Conservation (phyloP, 1,140 invertebrate species). For the Phymorhynchus buccinoides region DNA sequence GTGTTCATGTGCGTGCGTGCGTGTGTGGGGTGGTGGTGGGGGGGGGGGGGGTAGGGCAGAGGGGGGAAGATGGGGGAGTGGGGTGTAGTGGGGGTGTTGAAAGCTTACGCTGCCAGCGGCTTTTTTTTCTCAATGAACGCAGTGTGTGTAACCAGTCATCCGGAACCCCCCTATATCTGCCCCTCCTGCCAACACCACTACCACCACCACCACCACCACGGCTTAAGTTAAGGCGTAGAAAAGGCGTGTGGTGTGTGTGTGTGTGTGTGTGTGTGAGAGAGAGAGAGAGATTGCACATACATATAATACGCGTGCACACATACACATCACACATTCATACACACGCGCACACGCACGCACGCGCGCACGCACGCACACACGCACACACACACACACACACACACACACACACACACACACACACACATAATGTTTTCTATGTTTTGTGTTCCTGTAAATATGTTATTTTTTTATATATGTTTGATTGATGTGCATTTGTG, state of each 20-base stretch:
- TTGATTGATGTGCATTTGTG: background rate
- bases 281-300: conserved; percentile 16
- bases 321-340: background rate
- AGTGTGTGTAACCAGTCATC: background rate
- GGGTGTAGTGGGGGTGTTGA: too few relatives aligned
- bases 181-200: background rate
- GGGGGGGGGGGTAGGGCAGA: background rate
- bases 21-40: too few relatives aligned
- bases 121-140: background rate
- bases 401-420: background rate
- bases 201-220: too few relatives aligned
- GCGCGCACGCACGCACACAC: too few relatives aligned
- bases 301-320: background rate
- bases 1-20: too few relatives aligned
- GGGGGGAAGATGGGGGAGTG: background rate
- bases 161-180: background rate
- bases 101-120: background rate
- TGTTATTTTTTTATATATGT: background rate
- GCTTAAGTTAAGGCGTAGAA: too few relatives aligned
- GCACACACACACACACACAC: too few relatives aligned
- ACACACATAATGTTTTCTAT: background rate
- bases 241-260: too few relatives aligned
- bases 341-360: too few relatives aligned
- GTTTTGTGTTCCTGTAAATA: background rate
- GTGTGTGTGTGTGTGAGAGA: background rate